Evolutionary conservation across 2,113 vertebrate species (phyloP).

Genomic region (Laticauda laticaudata): DNA sequence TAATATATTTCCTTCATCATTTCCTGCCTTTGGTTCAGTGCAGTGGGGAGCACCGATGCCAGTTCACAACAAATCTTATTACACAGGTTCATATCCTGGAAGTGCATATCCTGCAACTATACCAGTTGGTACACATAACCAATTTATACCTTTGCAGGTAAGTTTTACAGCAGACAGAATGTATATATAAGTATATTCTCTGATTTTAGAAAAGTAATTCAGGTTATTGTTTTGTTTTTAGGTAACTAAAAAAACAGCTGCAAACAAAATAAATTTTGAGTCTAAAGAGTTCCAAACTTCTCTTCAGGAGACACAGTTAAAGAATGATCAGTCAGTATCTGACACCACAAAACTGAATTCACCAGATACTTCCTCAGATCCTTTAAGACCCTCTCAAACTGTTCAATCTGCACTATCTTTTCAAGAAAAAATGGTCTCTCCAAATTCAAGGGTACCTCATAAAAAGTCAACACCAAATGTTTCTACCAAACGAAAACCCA

Average conservation of each 20-base stretch:
- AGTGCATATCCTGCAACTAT: conserved; percentile 63
- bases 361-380: conserved; percentile 61
- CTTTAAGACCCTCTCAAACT: conserved; percentile 57
- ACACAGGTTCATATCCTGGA: conserved; percentile 78
- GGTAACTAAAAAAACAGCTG: conserved; percentile 97
- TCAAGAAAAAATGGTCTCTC: conserved; percentile 62
- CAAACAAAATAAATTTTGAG: conserved; percentile 84
- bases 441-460: conserved; percentile 58
- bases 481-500: conserved; percentile 85
- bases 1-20: conserved; percentile 78
- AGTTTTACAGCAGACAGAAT: conserved; percentile 21
- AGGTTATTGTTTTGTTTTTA: conserved; percentile 68
- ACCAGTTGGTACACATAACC: conserved; percentile 85
- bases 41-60: conserved; percentile 81
- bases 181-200: background rate
- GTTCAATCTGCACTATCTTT: conserved; percentile 58
- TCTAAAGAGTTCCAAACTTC: conserved; percentile 77
- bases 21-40: conserved; percentile 76
- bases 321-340: conserved; percentile 65
- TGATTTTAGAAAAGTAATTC: conserved; percentile 43
- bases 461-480: conserved; percentile 76
- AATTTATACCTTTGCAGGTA: conserved; percentile 96
- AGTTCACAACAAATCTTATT: conserved; percentile 78
- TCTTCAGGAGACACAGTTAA: conserved; percentile 66
- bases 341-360: conserved; percentile 48